Evolutionary conservation across 2,113 vertebrate species (phyloP).

Genomic region (Neolamprologus devosi): DNA sequence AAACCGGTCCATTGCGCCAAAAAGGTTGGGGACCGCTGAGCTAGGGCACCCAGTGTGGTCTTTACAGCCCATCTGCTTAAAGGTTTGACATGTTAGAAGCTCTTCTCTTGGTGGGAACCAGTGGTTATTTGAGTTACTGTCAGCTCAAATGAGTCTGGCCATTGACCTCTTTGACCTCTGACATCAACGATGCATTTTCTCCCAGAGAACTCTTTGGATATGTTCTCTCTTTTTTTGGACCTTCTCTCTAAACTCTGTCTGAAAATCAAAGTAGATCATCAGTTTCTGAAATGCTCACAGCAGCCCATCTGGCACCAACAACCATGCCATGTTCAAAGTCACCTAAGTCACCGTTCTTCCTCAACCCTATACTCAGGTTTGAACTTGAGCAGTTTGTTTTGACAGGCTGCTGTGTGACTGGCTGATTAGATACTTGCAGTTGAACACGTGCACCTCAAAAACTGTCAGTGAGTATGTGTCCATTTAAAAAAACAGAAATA

Average conservation of each 20-base stretch:
- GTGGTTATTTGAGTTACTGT: rapidly evolving
- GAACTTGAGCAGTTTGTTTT: neutral
- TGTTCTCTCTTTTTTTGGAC: rapidly evolving
- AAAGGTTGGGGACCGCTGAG: neutral
- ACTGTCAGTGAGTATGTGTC: rapidly evolving
- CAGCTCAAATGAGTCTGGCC: neutral
- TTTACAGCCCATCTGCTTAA: neutral
- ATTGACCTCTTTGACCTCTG: neutral
- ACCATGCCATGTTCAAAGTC: neutral
- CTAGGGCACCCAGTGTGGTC: neutral
- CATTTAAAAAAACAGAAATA: rapidly evolving
- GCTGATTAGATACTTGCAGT: neutral
- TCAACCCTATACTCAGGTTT: rapidly evolving
- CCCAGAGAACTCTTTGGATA: neutral
- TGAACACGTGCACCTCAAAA: neutral
- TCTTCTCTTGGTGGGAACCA: neutral
- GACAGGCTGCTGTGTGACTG: neutral
- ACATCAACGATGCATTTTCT: neutral
- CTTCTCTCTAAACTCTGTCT: neutral
- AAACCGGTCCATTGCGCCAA: rapidly evolving
- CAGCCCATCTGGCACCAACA: neutral
- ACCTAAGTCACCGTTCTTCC: neutral
- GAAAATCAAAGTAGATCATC: neutral
- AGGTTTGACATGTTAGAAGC: neutral
- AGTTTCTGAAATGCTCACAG: neutral